phyloP scores from a whole-genome alignment of 2,797 vertebrate species.

The Schizopygopsis pylzovi region DNA sequence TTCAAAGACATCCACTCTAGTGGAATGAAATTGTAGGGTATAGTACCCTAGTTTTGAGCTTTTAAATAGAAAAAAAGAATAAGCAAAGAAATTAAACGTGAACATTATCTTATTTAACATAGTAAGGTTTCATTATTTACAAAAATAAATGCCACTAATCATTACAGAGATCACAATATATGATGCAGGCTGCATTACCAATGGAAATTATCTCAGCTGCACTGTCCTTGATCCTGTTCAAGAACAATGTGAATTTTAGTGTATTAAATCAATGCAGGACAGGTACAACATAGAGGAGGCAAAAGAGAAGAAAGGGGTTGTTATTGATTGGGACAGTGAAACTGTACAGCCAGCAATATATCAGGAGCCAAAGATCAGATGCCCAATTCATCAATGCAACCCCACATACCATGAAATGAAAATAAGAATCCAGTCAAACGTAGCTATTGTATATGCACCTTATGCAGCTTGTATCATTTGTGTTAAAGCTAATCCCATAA shows the following conservation, averaged over 20 bases:
- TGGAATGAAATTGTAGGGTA: neutral
- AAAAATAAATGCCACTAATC: neutral
- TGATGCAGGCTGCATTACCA: neutral
- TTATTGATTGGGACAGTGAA: slow-evolving; percentile 19
- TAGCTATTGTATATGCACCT: too few species aligned
- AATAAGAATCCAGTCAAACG: neutral
- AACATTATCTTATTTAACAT: neutral
- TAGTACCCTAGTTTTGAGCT: neutral
- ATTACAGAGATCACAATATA: neutral
- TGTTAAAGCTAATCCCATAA: neutral
- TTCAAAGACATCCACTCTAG: neutral
- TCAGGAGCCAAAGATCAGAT: neutral
- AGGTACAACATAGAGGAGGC: neutral
- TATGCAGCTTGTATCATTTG: neutral
- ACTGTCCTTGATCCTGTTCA: slow-evolving; percentile 4
- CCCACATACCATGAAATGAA: slow-evolving; percentile 8
- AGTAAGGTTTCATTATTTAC: neutral
- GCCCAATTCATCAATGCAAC: slow-evolving; percentile 2
- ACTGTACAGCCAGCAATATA: neutral
- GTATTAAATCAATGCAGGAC: neutral
- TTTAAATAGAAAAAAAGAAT: neutral
- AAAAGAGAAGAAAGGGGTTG: neutral
- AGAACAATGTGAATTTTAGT: neutral
- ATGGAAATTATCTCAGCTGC: neutral
- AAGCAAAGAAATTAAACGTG: neutral